These are phyloP conservation scores for Takifugu bimaculatus DNA, from an alignment of 2,113 vertebrate genomes.

Conservation along the genomic window DNA sequence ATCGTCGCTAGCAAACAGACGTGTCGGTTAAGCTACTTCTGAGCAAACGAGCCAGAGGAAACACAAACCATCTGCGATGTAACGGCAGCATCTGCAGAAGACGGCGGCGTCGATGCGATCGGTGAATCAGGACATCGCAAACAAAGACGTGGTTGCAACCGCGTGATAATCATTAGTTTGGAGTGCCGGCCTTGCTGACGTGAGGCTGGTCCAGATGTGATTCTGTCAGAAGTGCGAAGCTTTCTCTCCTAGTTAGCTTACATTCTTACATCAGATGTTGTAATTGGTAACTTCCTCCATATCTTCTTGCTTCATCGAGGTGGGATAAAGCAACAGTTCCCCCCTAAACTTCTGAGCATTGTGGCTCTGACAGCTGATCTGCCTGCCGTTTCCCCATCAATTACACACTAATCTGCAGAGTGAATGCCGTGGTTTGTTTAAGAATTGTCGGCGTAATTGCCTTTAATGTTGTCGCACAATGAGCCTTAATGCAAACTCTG, in stretches of 20 bases:
- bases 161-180: too few species aligned
- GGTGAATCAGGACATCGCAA: too few species aligned
- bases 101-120: too few species aligned
- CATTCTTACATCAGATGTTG: slow-evolving; percentile 15
- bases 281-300: slow-evolving; percentile 54
- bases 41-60: too few species aligned
- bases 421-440: slow-evolving; percentile 70
- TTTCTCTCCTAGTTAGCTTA: background rate
- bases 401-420: slow-evolving; percentile 77
- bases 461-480: slow-evolving; percentile 72
- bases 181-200: background rate
- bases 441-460: slow-evolving; percentile 77
- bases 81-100: too few species aligned
- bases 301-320: slow-evolving; percentile 48
- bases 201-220: background rate
- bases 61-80: too few species aligned
- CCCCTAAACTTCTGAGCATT: slow-evolving; percentile 34
- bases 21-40: too few species aligned
- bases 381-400: slow-evolving; percentile 70
- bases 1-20: too few species aligned
- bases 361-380: slow-evolving; percentile 39
- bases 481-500: slow-evolving; percentile 61
- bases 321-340: slow-evolving; percentile 45
- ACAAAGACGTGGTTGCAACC: too few species aligned
- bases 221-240: background rate